A percentile compares a stretch with the other conserved stretches of the same genome.
These are phyloP conservation scores for Menidia menidia DNA, from an alignment of 2,797 vertebrate species.

Conservation along the genomic window DNA sequence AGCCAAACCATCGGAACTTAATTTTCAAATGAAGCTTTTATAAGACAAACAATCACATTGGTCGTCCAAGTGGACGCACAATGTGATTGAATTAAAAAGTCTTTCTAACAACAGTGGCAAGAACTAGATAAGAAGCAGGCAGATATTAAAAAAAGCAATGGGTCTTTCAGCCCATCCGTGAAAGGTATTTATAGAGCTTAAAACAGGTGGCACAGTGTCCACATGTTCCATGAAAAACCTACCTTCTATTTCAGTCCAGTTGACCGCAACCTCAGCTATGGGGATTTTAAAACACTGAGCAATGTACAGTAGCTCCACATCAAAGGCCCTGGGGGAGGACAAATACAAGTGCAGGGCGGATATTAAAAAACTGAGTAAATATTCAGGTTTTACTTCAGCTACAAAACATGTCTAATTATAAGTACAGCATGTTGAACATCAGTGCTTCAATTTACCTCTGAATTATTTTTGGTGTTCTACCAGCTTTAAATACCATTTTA, in stretches of 20 bases:
- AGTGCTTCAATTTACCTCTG: too few relatives aligned
- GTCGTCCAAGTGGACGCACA: too few relatives aligned
- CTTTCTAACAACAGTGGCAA: neutral
- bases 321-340: slow-evolving; percentile 90
- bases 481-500: too few relatives aligned
- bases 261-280: slow-evolving; percentile 95
- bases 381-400: too few relatives aligned
- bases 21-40: slow-evolving; percentile 16
- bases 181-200: slow-evolving; percentile 29
- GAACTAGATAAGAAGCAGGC: too few relatives aligned
- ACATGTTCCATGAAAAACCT: slow-evolving; percentile 36
- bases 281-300: slow-evolving; percentile 94
- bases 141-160: neutral
- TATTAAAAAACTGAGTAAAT: neutral
- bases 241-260: slow-evolving; percentile 99
- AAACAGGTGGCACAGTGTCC: slow-evolving; percentile 11
- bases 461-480: too few relatives aligned
- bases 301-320: slow-evolving; percentile 96
- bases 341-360: neutral
- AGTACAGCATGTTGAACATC: too few relatives aligned
- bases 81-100: neutral
- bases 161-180: neutral
- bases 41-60: neutral
- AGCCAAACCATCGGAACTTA: slow-evolving; percentile 36
- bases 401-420: too few relatives aligned